A percentile compares a stretch with the other conserved stretches of the same genome.
phyloP scores from a whole-genome alignment of 1,140 invertebrate genomes.

The Lordiphosa clarofinis region DNA sequence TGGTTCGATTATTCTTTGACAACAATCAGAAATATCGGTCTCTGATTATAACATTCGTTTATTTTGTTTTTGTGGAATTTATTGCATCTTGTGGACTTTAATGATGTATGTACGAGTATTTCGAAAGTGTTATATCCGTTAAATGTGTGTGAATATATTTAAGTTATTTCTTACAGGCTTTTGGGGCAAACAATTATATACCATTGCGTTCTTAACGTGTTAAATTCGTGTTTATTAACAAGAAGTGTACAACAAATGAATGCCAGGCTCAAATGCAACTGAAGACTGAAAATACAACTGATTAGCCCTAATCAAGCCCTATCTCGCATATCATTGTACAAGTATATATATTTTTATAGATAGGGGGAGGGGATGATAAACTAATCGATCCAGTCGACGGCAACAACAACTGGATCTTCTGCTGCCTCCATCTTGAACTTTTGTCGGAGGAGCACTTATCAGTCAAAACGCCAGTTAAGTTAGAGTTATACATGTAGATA shows the following conservation, averaged over 20 bases:
- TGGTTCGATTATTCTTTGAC: neutral
- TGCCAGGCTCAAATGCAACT: slow-evolving; percentile 41
- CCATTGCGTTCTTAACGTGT: slow-evolving; percentile 55
- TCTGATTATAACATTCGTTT: slow-evolving; percentile 14
- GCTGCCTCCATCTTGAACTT: slow-evolving; percentile 7
- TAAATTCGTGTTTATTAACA: slow-evolving; percentile 61
- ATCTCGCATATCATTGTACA: slow-evolving; percentile 1
- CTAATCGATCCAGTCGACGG: slow-evolving; percentile 11
- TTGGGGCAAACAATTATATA: slow-evolving; percentile 29
- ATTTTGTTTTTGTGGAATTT: slow-evolving; percentile 9
- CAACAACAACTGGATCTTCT: slow-evolving; percentile 4
- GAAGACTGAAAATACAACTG: slow-evolving; percentile 17
- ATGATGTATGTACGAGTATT: slow-evolving; percentile 35
- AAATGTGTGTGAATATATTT: slow-evolving; percentile 10
- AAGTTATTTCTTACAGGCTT: slow-evolving; percentile 8
- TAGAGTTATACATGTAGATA: slow-evolving; percentile 68
- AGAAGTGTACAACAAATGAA: slow-evolving; percentile 32
- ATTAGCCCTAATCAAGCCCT: slow-evolving; percentile 4
- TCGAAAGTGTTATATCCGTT: slow-evolving; percentile 17
- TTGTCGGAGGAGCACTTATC: slow-evolving; percentile 11
- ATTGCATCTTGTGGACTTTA: slow-evolving; percentile 11
- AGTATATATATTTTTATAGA: neutral
- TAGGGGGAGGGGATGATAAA: neutral
- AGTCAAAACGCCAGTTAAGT: slow-evolving; percentile 30
- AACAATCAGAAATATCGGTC: neutral